Conservation (phyloP, 2,797 vertebrate species). For the Clarias laeviceps region DNA sequence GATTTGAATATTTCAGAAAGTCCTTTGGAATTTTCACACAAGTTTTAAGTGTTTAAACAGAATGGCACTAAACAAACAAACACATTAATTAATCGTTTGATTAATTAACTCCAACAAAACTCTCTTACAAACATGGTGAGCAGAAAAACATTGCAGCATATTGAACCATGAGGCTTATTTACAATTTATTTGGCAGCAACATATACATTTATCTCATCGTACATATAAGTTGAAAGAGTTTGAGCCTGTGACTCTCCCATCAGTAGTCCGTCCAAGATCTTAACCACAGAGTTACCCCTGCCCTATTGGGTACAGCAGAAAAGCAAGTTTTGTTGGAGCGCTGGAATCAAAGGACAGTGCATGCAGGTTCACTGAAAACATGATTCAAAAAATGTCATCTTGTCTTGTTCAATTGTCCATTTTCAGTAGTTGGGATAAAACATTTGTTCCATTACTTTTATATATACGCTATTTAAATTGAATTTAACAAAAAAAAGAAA, state of each 20-base stretch:
- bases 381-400: not conserved
- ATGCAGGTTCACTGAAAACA: not conserved
- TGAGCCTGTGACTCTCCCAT: no score
- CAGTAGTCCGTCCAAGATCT: no score
- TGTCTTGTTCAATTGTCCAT: not conserved
- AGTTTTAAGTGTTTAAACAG: not conserved
- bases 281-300: no score
- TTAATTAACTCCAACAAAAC: not conserved
- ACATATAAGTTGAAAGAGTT: no score
- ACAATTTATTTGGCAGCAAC: no score
- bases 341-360: not conserved
- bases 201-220: no score
- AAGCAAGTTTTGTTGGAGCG: not conserved
- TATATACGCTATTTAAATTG: no score
- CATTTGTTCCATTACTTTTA: no score
- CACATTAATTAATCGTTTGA: no score
- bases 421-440: not conserved
- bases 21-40: not conserved
- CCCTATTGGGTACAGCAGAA: not conserved
- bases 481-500: no score
- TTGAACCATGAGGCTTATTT: not conserved
- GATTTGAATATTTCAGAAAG: not conserved
- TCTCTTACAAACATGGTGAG: not conserved
- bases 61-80: not conserved
- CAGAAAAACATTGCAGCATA: not conserved